A percentile compares a stretch with the other conserved stretches of the same genome.
Evolutionary conservation across 2,113 vertebrate species (phyloP).

Genomic region (Protobothrops mucrosquamatus): DNA sequence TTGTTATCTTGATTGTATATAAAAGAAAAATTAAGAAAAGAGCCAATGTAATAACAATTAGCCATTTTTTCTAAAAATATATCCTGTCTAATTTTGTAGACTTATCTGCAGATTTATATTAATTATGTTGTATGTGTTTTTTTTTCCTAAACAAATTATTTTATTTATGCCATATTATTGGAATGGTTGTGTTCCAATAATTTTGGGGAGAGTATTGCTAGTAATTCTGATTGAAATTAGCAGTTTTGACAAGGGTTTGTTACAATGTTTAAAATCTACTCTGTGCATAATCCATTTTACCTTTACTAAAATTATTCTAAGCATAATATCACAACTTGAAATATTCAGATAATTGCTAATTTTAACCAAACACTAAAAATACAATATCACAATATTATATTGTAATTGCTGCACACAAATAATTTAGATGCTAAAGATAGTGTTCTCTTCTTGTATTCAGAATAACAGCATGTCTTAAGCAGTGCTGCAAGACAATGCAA

Average conservation of each 20-base stretch:
- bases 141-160: not conserved
- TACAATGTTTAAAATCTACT: constrained; percentile 2
- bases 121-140: not conserved
- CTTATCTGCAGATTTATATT: not conserved
- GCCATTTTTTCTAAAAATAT: not conserved
- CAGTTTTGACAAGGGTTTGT: not conserved
- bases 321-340: not conserved
- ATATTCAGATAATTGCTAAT: not conserved
- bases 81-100: not conserved
- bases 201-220: not conserved
- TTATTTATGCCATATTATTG: not conserved
- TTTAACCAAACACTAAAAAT: not conserved
- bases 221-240: not conserved
- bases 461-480: not conserved
- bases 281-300: not conserved
- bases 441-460: not conserved
- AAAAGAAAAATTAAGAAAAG: not conserved
- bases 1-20: not conserved
- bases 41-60: not conserved
- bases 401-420: not conserved
- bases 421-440: not conserved
- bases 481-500: constrained; percentile 7
- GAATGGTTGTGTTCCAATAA: not conserved
- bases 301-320: not conserved
- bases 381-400: not conserved